Conservation (phyloP, 2,888 invertebrate species). For the Hyppa rectilinea region DNA sequence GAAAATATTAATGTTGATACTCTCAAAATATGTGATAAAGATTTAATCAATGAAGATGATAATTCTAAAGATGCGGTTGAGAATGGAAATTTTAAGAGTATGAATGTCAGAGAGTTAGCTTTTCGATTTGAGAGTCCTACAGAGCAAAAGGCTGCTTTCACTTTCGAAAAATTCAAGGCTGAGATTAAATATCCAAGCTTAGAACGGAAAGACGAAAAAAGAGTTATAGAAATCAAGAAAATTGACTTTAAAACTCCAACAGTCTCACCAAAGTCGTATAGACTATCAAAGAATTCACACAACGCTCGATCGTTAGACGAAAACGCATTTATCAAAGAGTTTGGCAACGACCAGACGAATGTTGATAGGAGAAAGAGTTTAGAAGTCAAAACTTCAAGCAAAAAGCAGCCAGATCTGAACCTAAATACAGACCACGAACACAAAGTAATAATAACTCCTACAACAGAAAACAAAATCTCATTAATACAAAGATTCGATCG, state of each 20-base stretch:
- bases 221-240: slow-evolving; percentile 72
- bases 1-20: slow-evolving; percentile 84
- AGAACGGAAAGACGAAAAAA: slow-evolving; percentile 78
- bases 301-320: slow-evolving; percentile 94
- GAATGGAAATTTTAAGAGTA: slow-evolving; percentile 82
- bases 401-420: slow-evolving; percentile 88
- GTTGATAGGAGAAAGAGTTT: slow-evolving; percentile 90
- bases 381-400: slow-evolving; percentile 91
- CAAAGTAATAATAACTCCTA: slow-evolving; percentile 89
- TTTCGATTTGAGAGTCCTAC: slow-evolving; percentile 92
- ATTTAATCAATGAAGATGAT: slow-evolving; percentile 71
- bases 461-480: slow-evolving; percentile 91
- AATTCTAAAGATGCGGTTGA: slow-evolving; percentile 70
- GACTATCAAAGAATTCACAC: slow-evolving; percentile 90
- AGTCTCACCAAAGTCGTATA: slow-evolving; percentile 89
- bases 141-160: slow-evolving; percentile 90
- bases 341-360: slow-evolving; percentile 83
- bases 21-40: slow-evolving; percentile 81
- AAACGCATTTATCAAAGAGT: slow-evolving; percentile 93
- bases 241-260: slow-evolving; percentile 65
- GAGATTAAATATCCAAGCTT: slow-evolving; percentile 84
- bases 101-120: slow-evolving; percentile 92
- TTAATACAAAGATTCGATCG: slow-evolving; percentile 89
- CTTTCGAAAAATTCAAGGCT: slow-evolving; percentile 88
- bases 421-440: slow-evolving; percentile 79